Base-by-base conservation (phyloP, 2,888 invertebrate genomes). In the Uloborus plumipes region DNA sequence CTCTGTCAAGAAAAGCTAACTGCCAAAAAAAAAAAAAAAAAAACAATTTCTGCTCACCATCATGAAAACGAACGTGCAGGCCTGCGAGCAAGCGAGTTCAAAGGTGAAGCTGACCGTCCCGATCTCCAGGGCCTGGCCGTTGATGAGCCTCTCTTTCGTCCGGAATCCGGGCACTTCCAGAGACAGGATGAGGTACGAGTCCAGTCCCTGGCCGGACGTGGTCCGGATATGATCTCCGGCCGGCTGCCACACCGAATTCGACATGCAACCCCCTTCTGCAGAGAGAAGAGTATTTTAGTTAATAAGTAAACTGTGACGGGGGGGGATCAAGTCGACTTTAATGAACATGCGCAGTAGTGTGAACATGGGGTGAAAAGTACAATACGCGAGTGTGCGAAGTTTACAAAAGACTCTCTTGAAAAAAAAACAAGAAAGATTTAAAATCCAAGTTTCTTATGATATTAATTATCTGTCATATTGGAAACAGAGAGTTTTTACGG, bases 1-100 rank as follows among this genome's bases (percentile, higher is more conserved):
- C 26, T 26, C 4, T 26, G 4, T 26, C 26, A 26, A 26, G 26
- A 26, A 26, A 26, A 26, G 4, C 26, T 26, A 3, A 4, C 2
- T 39, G 39, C 7, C n/a, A n/a, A n/a, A n/a, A n/a, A n/a, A n/a
- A n/a, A n/a, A n/a, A n/a, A n/a, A n/a, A 39, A 39, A 39, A 39
- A 39, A 39, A 6, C 7, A n/a, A n/a, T n/a, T n/a, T n/a, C 2
- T 39, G 59, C 64, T 72, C 64, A 82, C 82, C 72, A 80, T 66
- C 86, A 92, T 89, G 84, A 92, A 90, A 58, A 91, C 89, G 50
- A 92, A 88, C 79, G 89, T 89, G 87, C 92, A 92, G 51, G 89
- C 88, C n/a, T 88, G 87, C 0, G 87, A 86, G 87, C 92, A 92
- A 18, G 88, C 86, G n/a, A 91, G 88, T 84, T 92, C 91, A 87